Conservation (phyloP, 2,113 vertebrate genomes). For the Prunella himalayana region DNA sequence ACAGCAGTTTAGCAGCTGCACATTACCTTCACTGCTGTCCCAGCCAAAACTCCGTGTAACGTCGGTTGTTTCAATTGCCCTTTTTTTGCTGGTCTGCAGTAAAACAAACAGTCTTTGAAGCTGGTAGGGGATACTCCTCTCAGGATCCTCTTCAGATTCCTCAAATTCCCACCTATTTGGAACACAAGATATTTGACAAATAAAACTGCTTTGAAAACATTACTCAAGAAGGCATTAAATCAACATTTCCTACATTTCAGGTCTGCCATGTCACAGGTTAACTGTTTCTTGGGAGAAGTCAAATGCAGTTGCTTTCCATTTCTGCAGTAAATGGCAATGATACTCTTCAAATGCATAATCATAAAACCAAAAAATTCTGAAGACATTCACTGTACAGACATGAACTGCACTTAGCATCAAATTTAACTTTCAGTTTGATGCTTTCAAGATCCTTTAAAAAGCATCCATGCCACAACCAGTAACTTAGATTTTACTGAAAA, state of each 20-base stretch:
- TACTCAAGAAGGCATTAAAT: background rate
- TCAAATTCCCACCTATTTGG: conserved; percentile 94
- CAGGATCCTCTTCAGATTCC: conserved; percentile 93
- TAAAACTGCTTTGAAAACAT: background rate
- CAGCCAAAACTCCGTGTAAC: conserved; percentile 97
- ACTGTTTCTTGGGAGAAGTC: background rate
- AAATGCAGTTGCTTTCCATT: background rate
- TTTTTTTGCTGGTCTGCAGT: conserved; percentile 97
- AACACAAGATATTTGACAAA: conserved; percentile 13
- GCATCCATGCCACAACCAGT: background rate
- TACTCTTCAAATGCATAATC: background rate
- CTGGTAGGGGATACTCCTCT: conserved; percentile 95
- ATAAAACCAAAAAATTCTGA: background rate
- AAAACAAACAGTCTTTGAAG: conserved; percentile 96
- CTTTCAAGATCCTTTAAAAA: background rate
- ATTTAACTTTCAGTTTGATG: background rate
- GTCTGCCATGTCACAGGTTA: background rate
- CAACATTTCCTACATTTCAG: background rate
- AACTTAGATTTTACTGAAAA: background rate
- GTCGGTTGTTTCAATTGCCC: conserved; percentile 97
- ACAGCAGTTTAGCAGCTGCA: background rate
- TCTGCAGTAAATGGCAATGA: background rate
- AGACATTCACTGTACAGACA: background rate
- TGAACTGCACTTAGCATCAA: background rate
- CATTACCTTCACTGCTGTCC: conserved; percentile 96